Evolutionary conservation across 2,113 vertebrate genomes (phyloP), one percentile per base, ranked within the genome.

Genomic region (Tylochromis polylepis): DNA sequence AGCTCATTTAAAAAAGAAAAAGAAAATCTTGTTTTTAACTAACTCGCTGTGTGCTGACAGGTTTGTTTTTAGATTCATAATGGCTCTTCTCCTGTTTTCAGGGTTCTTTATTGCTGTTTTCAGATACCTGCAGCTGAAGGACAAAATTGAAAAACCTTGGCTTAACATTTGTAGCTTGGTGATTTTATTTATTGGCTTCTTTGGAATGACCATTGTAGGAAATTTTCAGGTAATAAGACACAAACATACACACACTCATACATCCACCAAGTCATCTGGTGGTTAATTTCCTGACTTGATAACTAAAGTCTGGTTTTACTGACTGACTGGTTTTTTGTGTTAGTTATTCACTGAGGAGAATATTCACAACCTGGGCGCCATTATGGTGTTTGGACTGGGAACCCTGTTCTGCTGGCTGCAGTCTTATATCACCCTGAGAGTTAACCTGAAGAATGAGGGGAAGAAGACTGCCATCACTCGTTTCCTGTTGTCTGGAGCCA

Each of bases 121-220:
- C 60, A 95, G 98, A 87, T 99, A 97, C 95, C 95, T 98, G 41
- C 98, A 99, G 92, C 94, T 99, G 89, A 98, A 97, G 92, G 96
- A 96, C 8, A 96, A 95, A 84, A 91, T 97, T 53, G 89, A 94
- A 79, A 97, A 95, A 78, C 96, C 96, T 0, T 98, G 97, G 97
- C 95, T 99, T 83, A 99, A 98, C 34, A 67, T 97, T 10, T 93
- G 95, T 0, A 96, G 97, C 75, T 84, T 98, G 92, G 95, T 96
- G 90, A 91, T 92, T 0, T 93, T 98, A 62, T 97, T 96, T 31
- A 38, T 97, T 58, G 95, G 94, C 82, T 98, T 97, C 90, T 97
- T 98, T 75, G 98, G 98, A 65, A 98, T 98, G 98, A 99, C 98
- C 2, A 91, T 99, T 1, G 94, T 99, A 0, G 98, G 98, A 92